Evolutionary conservation across 2,113 vertebrate genomes (phyloP), one percentile per base, ranked within the genome.

Genomic region (Nerophis ophidion): DNA sequence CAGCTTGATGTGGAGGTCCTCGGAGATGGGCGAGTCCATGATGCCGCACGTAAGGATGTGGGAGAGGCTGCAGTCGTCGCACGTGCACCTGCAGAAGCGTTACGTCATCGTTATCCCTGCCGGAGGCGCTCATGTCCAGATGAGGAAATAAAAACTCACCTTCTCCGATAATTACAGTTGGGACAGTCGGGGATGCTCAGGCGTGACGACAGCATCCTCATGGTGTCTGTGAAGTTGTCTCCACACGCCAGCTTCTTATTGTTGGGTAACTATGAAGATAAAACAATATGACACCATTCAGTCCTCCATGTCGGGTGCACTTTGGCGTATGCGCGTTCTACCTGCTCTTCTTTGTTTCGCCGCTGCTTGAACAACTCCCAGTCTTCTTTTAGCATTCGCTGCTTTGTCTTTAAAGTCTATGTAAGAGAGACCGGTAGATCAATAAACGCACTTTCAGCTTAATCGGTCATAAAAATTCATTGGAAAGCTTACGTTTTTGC

Each of bases 31-130:
- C n/a, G 97, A 91, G 61, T 98, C 97, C 94, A 97, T 93, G 83
- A 99, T 94, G 68, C 97, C 97, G 66, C 97, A 99, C 0, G 95
- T 99, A 74, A 99, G 90, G 84, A 99, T 99, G 89, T 99, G 97
- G 10, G 96, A 98, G 61, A 98, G 94, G 77, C 97, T 98, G 85
- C 97, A 99, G 92, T 98, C 96, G 17, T 99, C 97, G 64, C 97
- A 99, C 14, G 97, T 95, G 82, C 97, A 99, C 80, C 97, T 99
- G 88, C 36, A 26, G 26, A 26, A 26, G 2, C 26, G 26, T 26
- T 26, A 26, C 26, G 26, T 26, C 2, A 4, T 26, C 4, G 26
- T 26, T 26, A 26, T 26, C 26, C 26, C 26, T 26, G 26, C 26
- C 26, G 26, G 26, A 26, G 26, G 26, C 26, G 26, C 4, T 26